A percentile compares a stretch with the other conserved stretches of the same genome.
These are phyloP conservation scores for Benthochromis sp. DNA, from an alignment of 2,113 vertebrate genomes.

Conservation along the genomic window DNA sequence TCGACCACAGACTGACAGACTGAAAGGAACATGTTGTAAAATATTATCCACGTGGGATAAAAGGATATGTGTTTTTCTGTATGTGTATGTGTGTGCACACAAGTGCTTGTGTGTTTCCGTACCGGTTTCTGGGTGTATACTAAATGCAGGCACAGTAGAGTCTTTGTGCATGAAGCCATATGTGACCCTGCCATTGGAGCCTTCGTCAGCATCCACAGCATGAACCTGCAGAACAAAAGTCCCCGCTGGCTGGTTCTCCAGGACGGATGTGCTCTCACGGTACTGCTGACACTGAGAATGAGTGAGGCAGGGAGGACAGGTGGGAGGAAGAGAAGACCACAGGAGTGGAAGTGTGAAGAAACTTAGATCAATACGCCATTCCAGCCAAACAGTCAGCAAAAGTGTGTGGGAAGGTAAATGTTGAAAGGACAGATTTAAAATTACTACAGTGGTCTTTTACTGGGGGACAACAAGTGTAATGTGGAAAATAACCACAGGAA, in stretches of 20 bases:
- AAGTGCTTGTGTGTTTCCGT: not conserved
- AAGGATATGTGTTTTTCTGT: rapidly evolving
- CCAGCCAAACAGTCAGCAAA: not conserved
- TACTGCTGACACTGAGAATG: constrained; percentile 79
- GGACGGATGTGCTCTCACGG: constrained; percentile 74
- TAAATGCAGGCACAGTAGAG: constrained; percentile 80
- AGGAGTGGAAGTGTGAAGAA: not conserved
- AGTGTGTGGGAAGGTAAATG: not conserved
- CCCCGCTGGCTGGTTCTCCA: constrained; percentile 84
- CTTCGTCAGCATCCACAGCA: constrained; percentile 83
- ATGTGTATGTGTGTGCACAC: not conserved
- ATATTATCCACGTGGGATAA: not conserved
- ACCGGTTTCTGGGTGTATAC: constrained; percentile 85
- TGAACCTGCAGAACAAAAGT: constrained; percentile 81
- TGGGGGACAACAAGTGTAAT: not conserved
- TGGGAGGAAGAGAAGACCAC: not conserved
- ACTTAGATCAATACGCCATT: not conserved
- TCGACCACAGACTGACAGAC: not conserved
- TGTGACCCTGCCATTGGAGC: constrained; percentile 81
- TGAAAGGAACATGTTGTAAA: not conserved
- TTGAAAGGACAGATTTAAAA: not conserved
- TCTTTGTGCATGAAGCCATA: constrained; percentile 87
- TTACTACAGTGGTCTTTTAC: not conserved
- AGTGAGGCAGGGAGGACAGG: not conserved
- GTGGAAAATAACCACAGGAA: not conserved